Conservation (phyloP, 2,888 invertebrate species). For the Apamea crenata region DNA sequence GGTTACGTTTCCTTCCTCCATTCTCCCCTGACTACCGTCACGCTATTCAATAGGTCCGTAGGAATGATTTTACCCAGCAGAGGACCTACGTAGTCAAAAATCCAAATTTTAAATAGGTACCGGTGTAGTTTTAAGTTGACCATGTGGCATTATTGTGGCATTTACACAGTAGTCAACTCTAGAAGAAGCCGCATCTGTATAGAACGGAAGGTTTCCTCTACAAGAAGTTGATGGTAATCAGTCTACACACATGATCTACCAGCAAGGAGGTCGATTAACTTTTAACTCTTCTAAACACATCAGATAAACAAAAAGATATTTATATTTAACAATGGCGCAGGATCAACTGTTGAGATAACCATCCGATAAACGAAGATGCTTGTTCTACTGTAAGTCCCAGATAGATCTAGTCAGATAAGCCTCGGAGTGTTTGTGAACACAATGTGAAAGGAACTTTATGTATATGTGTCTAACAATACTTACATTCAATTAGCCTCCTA, state of each 20-base stretch:
- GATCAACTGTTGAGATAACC: conserved; percentile 49
- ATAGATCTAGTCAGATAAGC: conserved; percentile 64
- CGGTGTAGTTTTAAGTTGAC: neutral
- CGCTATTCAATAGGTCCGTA: neutral
- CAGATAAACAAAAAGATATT: conserved; percentile 39
- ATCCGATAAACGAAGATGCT: conserved; percentile 48
- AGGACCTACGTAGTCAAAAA: neutral
- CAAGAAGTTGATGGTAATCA: conserved; percentile 23
- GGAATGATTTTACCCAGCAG: neutral
- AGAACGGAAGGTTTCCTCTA: neutral
- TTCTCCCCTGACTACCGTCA: neutral
- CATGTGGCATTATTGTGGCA: neutral
- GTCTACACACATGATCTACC: neutral
- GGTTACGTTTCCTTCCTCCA: neutral
- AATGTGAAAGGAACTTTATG: conserved; percentile 68
- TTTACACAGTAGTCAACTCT: neutral
- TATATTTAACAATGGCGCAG: conserved; percentile 57
- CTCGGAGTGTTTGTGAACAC: conserved; percentile 50
- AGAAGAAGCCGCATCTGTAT: neutral
- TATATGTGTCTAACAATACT: conserved; percentile 71
- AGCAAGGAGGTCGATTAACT: conserved; percentile 27
- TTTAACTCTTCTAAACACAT: conserved; percentile 42
- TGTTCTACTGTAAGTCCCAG: conserved; percentile 57
- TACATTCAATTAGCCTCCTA: conserved; percentile 75
- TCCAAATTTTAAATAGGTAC: neutral